Conservation (phyloP, 1,140 invertebrate genomes). For the Pachypeltis micranthus region DNA sequence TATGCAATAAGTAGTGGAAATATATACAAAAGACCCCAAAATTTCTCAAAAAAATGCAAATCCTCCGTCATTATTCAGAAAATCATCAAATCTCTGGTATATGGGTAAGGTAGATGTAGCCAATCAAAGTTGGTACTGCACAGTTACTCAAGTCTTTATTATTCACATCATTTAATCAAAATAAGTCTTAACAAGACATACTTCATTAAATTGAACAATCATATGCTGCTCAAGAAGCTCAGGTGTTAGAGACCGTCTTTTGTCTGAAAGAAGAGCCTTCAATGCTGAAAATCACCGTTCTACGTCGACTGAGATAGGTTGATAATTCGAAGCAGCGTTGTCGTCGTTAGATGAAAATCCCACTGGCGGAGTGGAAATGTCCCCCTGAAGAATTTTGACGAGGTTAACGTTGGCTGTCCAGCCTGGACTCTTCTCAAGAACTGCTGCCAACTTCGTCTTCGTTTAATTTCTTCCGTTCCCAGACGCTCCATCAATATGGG, state of each 20-base stretch:
- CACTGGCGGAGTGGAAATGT: background rate
- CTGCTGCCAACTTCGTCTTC: background rate
- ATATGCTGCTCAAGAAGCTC: background rate
- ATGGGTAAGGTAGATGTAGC: no score
- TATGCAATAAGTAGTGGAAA: no score
- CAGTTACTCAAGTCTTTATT: no score
- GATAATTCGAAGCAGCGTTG: background rate
- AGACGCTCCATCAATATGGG: background rate
- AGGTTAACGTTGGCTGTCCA: background rate
- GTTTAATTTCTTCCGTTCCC: background rate
- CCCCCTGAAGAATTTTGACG: background rate
- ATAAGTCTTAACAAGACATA: background rate
- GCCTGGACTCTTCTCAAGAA: background rate
- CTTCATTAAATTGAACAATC: no score
- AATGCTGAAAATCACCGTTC: no score
- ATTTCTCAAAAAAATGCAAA: no score
- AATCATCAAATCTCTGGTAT: no score
- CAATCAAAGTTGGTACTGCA: no score
- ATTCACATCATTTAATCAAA: background rate
- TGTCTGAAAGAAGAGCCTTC: background rate
- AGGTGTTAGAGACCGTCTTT: background rate
- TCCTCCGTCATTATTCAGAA: no score
- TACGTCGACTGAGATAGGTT: no score
- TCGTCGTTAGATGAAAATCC: background rate
- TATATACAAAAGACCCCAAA: no score